Evolutionary conservation across 2,797 vertebrate genomes (phyloP).

Genomic region (Microctenopoma steveboyesi): DNA sequence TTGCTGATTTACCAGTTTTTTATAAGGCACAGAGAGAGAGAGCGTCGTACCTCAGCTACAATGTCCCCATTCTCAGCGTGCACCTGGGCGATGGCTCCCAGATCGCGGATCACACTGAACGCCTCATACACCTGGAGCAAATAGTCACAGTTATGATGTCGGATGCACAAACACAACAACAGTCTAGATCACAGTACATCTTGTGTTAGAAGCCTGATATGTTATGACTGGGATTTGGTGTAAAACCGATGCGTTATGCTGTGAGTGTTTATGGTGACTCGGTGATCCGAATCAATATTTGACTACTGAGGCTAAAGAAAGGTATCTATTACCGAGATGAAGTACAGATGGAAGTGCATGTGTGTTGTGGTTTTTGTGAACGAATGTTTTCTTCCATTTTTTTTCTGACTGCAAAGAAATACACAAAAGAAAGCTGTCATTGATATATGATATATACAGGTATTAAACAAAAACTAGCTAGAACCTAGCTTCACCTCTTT

Average conservation of each 20-base stretch:
- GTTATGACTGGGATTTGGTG: background rate
- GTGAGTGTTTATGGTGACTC: too few relatives aligned
- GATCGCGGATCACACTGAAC: constrained; percentile 94
- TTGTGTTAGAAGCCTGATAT: background rate
- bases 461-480: too few relatives aligned
- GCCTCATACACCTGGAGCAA: constrained; percentile 93
- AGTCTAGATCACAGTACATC: background rate
- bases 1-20: background rate
- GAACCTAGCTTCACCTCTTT: too few relatives aligned
- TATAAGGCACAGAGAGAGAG: background rate
- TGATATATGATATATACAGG: too few relatives aligned
- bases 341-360: too few relatives aligned
- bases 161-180: background rate
- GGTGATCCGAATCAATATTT: too few relatives aligned
- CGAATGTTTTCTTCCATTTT: too few relatives aligned
- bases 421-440: too few relatives aligned
- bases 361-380: too few relatives aligned
- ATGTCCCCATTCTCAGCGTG: constrained; percentile 98
- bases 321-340: too few relatives aligned
- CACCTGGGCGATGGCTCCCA: constrained; percentile 96
- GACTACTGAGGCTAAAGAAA: too few relatives aligned
- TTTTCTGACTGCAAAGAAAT: too few relatives aligned
- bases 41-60: constrained; percentile 89
- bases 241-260: background rate
- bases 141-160: background rate